phyloP scores from a whole-genome alignment of 1,140 invertebrate species.

The Conus betulinus region DNA sequence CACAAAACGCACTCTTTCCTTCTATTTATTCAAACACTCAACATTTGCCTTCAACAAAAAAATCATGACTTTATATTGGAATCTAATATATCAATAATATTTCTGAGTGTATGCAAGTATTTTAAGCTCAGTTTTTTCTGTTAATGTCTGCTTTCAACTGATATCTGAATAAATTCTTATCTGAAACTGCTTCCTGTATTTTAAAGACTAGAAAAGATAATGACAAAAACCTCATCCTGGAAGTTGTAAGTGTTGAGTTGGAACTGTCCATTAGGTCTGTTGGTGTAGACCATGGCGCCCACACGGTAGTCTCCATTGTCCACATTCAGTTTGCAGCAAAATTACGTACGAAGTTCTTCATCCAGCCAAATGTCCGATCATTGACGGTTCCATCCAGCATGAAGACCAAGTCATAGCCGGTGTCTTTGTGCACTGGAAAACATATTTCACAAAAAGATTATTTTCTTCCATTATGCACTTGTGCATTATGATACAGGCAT shows the following conservation, averaged over 20 bases:
- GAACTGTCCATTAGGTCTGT: slow-evolving; percentile 55
- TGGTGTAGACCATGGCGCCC: slow-evolving; percentile 65
- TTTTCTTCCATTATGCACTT: no score
- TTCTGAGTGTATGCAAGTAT: no score
- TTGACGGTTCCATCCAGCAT: slow-evolving; percentile 68
- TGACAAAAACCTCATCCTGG: slow-evolving; percentile 46
- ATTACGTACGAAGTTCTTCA: slow-evolving; percentile 56
- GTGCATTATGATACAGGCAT: no score
- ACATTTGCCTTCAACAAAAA: no score
- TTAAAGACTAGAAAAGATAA: background rate
- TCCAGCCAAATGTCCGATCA: slow-evolving; percentile 58
- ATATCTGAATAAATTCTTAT: no score
- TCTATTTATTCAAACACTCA: no score
- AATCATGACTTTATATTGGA: no score
- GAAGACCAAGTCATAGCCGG: slow-evolving; percentile 69
- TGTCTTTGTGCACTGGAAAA: slow-evolving; percentile 41
- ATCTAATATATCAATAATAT: background rate
- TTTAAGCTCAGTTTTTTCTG: no score
- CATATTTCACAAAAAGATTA: no score
- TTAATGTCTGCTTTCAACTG: no score
- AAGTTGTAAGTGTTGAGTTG: slow-evolving; percentile 62
- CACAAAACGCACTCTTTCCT: no score
- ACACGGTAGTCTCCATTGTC: slow-evolving; percentile 62
- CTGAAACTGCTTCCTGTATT: no score
- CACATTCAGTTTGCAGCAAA: slow-evolving; percentile 58